Evolutionary conservation across 2,797 vertebrate species (phyloP), one percentile per base, ranked within the genome.

Genomic region (Clarias laeviceps): DNA sequence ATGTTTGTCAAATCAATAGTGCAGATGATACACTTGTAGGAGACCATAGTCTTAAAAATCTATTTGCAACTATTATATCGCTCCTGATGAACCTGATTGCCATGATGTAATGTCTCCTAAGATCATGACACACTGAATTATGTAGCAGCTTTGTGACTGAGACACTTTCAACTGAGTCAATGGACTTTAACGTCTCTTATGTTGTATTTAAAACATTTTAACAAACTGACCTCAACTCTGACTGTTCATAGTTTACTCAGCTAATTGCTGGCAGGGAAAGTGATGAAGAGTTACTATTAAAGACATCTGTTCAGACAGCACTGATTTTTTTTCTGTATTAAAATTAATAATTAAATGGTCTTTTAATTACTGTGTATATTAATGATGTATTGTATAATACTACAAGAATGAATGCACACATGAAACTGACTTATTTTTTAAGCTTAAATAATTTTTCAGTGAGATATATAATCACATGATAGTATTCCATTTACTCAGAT

Each of bases 371-470:
- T 34, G 56, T 37, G 20, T 65, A 12, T 77, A 27, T 57, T 84
- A 68, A 68, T 59, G 1, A 77, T 27, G 12, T 17, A 32, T 50
- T 18, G 57, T 61, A 74, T 62, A 84, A 78, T 40, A 57, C 80
- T 64, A 80, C 59, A 68, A 81, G 83, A 78, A 87, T 87, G 81
- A 76, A 80, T 27, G 70, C 73, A 88, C 73, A 64, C 15, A 62
- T 78, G n/a, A 86, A 88, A 87, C 83, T 90, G 88, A 93, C 90
- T 88, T 84, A 88, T 80, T 61, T 37, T 32, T 57, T 81, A 81
- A 86, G 56, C 79, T 86, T 82, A 86, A 88, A 91, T 85, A 85
- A 70, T 50, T 73, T 87, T 85, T 77, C n/a, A 32, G 27, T 77
- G 57, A 68, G 68, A 86, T 62, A 88, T 86, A 76, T 83, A 87